Evolutionary conservation across 1,140 invertebrate species (phyloP).

Genomic region (Zaprionus davidi): DNA sequence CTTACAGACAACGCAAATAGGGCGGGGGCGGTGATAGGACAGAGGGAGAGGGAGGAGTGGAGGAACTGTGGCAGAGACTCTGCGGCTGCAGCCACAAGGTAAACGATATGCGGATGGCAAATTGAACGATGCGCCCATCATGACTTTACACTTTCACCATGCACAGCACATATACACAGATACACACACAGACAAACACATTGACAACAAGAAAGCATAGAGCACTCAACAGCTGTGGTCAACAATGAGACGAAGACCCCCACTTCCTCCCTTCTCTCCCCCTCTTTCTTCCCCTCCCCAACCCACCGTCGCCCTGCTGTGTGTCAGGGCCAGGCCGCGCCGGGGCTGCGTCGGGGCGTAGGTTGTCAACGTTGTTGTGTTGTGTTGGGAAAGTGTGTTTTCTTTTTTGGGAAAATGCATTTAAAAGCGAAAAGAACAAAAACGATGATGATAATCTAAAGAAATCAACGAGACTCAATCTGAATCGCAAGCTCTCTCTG

Average conservation of each 20-base stretch:
- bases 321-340: constrained; percentile 10
- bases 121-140: constrained; percentile 49
- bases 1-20: neutral
- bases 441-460: constrained; percentile 65
- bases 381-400: constrained; percentile 50
- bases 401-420: constrained; percentile 53
- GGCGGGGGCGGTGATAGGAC: neutral
- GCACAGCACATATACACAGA: constrained; percentile 30
- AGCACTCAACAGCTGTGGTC: constrained; percentile 63
- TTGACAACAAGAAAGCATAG: neutral
- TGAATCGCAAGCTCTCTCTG: constrained; percentile 27
- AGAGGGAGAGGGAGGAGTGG: neutral
- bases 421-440: constrained; percentile 76
- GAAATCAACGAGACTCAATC: constrained; percentile 36
- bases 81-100: constrained; percentile 47
- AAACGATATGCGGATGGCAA: constrained; percentile 57
- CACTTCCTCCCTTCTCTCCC: neutral
- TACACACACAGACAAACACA: constrained; percentile 18
- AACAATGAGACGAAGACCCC: constrained; percentile 43
- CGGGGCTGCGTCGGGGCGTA: constrained; percentile 16
- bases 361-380: constrained; percentile 36
- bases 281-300: neutral
- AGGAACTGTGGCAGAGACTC: neutral
- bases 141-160: constrained; percentile 76
- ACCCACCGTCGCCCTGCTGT: constrained; percentile 23